phyloP scores from a whole-genome alignment of 53 echinoderm and acorn worm genomes.

The Paelopatides confundens region DNA sequence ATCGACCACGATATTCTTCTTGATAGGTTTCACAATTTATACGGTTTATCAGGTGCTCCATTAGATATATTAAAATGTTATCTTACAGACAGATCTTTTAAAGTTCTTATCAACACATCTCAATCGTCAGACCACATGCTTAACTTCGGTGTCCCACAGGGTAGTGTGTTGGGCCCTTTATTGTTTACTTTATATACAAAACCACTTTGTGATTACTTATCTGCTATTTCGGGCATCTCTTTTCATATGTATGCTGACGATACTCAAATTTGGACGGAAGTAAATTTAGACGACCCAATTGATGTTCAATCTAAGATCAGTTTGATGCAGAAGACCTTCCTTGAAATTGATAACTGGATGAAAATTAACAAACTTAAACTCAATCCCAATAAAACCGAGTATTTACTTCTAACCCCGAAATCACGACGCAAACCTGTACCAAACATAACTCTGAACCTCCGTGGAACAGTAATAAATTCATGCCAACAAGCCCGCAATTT shows the following conservation, averaged over 20 bases:
- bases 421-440: not conserved
- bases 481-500: too few relatives aligned
- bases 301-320: not conserved
- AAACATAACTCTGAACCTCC: not conserved
- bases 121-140: not conserved
- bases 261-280: not conserved
- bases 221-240: not conserved
- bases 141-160: not conserved
- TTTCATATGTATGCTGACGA: not conserved
- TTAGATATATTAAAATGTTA: not conserved
- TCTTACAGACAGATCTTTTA: not conserved
- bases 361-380: not conserved
- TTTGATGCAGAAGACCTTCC: not conserved
- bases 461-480: not conserved
- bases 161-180: not conserved
- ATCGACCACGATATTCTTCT: not conserved
- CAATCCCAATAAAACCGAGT: not conserved
- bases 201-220: not conserved
- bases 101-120: not conserved
- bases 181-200: conserved; percentile 2
- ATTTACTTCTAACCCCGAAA: not conserved
- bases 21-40: not conserved
- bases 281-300: not conserved
- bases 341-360: not conserved
- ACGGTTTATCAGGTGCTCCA: not conserved